Base-by-base conservation (phyloP, 2,888 invertebrate genomes). In the Stegophylla sp. region DNA sequence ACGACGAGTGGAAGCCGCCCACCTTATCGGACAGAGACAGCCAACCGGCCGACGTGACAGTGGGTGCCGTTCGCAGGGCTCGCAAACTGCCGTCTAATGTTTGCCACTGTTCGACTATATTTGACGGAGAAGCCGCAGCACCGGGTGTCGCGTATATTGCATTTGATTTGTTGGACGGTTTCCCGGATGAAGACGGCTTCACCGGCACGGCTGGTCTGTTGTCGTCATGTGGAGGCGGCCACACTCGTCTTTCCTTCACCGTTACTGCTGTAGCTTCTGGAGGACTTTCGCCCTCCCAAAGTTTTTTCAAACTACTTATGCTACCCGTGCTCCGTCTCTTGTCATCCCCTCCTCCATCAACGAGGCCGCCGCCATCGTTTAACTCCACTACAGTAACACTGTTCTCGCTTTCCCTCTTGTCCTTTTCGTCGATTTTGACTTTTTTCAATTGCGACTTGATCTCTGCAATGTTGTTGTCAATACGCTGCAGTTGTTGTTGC, bases 301-400 rank as follows among this genome's bases (percentile, higher is more conserved):
- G 88, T 87, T 94, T 94, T 87, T 96, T 96, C 85, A 96, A 89
- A 87, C 94, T 96, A 86, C 92, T 95, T 85, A 96, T 96, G 88
- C 95, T 95, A 83, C 96, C 96, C 71, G 95, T 95, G 87, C 95
- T 95, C 84, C 94, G 92, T 17, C 96, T 90, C 86, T 95, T 96
- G 86, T 94, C 94, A 74, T 94, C 94, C n/a, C 90, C 91, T 20
- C 90, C 91, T 73, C 93, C 93, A 12, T 89, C 91, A 45, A 90
- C 91, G 7, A 34, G 3, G 71, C 93, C 93, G 10, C 89, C 91
- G 45, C 56, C 63, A 10, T 71, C 59, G 17, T 9, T 34, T 1
- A 20, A 15, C 15, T 82, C 83, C 15, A 48, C 17, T 5, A 17
- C 48, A 12, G 17, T 13, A 4, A 59, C 45, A 15, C 34, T 87